Evolutionary conservation across 2,797 vertebrate species (phyloP).

Genomic region (Poeciliopsis gracilis): DNA sequence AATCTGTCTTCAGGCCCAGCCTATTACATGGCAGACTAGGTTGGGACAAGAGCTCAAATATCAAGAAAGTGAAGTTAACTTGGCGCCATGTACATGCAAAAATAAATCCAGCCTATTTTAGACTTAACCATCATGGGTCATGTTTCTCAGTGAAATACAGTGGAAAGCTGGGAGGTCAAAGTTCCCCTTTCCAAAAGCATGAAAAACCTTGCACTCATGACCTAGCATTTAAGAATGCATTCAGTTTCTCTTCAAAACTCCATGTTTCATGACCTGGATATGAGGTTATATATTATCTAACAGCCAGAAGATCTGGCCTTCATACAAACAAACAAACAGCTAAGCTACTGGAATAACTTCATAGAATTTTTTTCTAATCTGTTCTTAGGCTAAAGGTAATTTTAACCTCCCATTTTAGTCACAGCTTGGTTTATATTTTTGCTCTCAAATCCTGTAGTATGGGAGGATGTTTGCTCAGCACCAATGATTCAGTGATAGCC

Average conservation of each 20-base stretch:
- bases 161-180: conserved; percentile 50
- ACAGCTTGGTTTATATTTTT: conserved; percentile 34
- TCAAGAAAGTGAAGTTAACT: conserved; percentile 82
- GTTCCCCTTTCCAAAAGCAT: conserved; percentile 31
- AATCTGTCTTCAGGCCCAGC: conserved; percentile 59
- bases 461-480: conserved; percentile 17
- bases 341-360: conserved; percentile 36
- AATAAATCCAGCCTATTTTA: conserved; percentile 84
- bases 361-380: conserved; percentile 36
- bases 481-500: conserved; percentile 6
- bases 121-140: conserved; percentile 71
- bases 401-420: conserved; percentile 40
- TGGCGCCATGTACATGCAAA: conserved; percentile 76
- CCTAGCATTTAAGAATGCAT: conserved; percentile 19
- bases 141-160: conserved; percentile 71
- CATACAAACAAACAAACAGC: conserved; percentile 13
- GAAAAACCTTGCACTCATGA: conserved; percentile 17
- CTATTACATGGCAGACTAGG: conserved; percentile 64
- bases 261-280: conserved; percentile 20
- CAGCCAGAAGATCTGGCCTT: conserved; percentile 29
- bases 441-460: conserved; percentile 14
- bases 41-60: conserved; percentile 68
- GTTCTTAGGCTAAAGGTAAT: conserved; percentile 28
- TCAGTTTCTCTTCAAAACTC: conserved; percentile 16
- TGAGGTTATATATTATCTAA: conserved; percentile 7